Evolutionary conservation across 2,888 invertebrate species (phyloP), one percentile per base, ranked within the genome.

Genomic region (Ophioninae sp.): DNA sequence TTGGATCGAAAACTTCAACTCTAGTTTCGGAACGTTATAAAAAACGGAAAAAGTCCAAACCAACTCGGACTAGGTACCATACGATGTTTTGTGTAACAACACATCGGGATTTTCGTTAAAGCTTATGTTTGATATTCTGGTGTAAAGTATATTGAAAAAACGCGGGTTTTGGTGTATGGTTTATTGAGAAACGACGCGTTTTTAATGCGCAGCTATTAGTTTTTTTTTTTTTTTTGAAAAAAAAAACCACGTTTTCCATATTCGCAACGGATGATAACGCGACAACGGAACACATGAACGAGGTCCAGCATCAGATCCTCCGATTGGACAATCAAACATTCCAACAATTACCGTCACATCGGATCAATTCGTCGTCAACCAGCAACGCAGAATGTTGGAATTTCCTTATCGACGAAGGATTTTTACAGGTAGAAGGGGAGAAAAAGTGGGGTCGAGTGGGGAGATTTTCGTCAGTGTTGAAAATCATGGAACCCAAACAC

Each of bases 361-460:
- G 63, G 51, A 10, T 39, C 9, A 72, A 83, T 72, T 65, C 77
- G 20, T 56, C 78, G 17, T 41, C 78, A 23, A 41, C 81, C 59
- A 68, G 88, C 10, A 87, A 84, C 87, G 81, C 91, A 90, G 92
- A 92, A 92, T 93, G 92, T 89, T 91, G 92, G 92, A 91, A 88
- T 85, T 86, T 91, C 74, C 76, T 90, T 61, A 83, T 91, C 83
- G 92, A 92, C 89, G 92, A 92, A 75, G 90, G 89, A 86, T 71
- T 86, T 79, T 80, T 84, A 69, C 86, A 86, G 86, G 86, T 86
- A 85, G 44, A 13, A 61, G 56, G 30, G 17, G 22, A 73, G 61
- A 22, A 7, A 41, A 59, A 39, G 17, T 72, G 13, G 3, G 8
- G 17, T 9, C 23, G 7, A 59, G 8, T 7, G 8, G 6, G 2